phyloP scores from a whole-genome alignment of 2,888 invertebrate species.

The Esperia sulphurella region DNA sequence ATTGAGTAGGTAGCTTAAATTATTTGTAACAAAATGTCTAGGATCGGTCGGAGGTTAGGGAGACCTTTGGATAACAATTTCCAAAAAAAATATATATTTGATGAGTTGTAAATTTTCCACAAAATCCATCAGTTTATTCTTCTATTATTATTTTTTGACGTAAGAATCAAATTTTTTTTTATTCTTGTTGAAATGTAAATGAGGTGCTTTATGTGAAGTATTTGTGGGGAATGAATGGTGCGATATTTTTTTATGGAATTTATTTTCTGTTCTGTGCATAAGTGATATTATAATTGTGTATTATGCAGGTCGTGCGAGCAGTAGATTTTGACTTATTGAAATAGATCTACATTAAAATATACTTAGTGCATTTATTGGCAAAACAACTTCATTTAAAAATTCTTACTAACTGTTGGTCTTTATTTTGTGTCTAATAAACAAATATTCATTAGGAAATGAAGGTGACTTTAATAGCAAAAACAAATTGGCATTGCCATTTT shows the following conservation, averaged over 20 bases:
- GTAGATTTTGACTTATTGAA: constrained; percentile 7
- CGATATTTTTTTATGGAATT: constrained; percentile 51
- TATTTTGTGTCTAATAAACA: too few relatives aligned
- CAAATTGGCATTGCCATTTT: too few relatives aligned
- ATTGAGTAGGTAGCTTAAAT: too few relatives aligned
- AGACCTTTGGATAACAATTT: too few relatives aligned
- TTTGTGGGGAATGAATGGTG: constrained; percentile 45
- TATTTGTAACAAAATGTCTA: constrained; percentile 9
- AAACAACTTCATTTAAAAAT: too few relatives aligned
- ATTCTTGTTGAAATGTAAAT: constrained; percentile 49
- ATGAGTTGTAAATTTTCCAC: constrained; percentile 10
- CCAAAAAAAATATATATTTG: too few relatives aligned
- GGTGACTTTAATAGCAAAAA: too few relatives aligned
- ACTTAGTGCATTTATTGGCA: too few relatives aligned
- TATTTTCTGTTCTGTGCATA: constrained; percentile 36
- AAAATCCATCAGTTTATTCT: constrained; percentile 12
- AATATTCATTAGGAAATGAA: too few relatives aligned
- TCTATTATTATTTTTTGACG: constrained; percentile 8
- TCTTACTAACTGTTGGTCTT: too few relatives aligned
- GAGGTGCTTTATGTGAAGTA: constrained; percentile 59
- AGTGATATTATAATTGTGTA: constrained; percentile 16
- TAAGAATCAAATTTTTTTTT: constrained; percentile 19
- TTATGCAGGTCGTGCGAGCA: constrained; percentile 1
- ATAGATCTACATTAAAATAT: not conserved
- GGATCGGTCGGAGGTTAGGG: too few relatives aligned